Evolutionary conservation across 1,140 invertebrate genomes (phyloP), one percentile per base, ranked within the genome.

Genomic region (Acarapis woodi): DNA sequence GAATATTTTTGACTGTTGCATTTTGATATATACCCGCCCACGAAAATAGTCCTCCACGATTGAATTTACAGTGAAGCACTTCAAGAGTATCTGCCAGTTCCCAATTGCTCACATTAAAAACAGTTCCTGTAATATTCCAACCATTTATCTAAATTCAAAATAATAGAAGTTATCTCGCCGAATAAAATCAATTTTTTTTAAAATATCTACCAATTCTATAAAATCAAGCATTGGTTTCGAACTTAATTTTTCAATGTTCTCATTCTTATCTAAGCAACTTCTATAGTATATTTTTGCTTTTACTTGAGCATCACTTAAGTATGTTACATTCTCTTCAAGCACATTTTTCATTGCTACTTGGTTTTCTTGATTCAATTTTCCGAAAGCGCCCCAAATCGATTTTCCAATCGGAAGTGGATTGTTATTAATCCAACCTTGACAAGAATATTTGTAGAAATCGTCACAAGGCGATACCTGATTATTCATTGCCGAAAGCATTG

Each of bases 331-430:
- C 18, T 38, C 31, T 15, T 40, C 80, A 46, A 93, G 56, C 26
- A 73, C 73, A 53, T 74, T 78, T 57, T 80, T 78, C 42, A 93
- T 70, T n/a, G 82, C 68, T 19, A 85, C 54, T 49, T 88, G 78
- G 55, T 90, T 90, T 48, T 82, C 68, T 48, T 87, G 71, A 52
- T 82, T 78, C 30, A 93, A 61, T 53, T 87, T 83, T 30, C 71
- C 72, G 54, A 90, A 90, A n/a, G 79, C 85, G 15, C 77, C 77
- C 83, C 83, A 90, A 35, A 68, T 71, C n/a, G 73, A 73, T 51
- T 79, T n/a, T 70, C 75, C 53, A 74, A 52, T 60, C 0, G 85
- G 85, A 41, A 88, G 76, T 0, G 80, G 78, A 57, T 90, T 87
- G 32, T 70, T 68, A 47, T 70, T 68, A 19, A 85, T 69, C 83